Conservation (phyloP, 2,113 vertebrate species). For the Platichthys stellatus region DNA sequence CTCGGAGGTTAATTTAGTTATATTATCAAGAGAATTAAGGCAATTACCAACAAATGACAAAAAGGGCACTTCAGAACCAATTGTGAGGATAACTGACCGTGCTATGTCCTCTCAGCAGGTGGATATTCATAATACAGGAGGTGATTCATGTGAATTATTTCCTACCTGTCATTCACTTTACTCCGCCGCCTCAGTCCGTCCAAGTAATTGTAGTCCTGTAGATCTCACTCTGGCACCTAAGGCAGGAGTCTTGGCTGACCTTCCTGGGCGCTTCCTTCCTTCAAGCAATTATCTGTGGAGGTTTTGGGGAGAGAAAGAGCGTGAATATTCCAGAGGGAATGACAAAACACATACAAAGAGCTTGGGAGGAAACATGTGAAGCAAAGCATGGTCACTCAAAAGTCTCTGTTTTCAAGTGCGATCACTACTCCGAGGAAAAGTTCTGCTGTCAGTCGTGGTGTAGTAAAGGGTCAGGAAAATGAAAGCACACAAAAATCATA, state of each 20-base stretch:
- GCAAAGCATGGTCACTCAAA: background rate
- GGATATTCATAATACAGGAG: conserved; percentile 75
- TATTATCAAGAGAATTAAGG: conserved; percentile 75
- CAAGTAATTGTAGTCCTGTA: conserved; percentile 76
- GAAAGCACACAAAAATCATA: conserved; percentile 7
- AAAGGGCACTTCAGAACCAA: conserved; percentile 62
- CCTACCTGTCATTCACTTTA: conserved; percentile 80
- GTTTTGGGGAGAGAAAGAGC: conserved; percentile 25
- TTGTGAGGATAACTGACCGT: conserved; percentile 71
- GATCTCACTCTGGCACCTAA: conserved; percentile 74
- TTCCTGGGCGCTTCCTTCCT: conserved; percentile 68
- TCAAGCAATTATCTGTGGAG: conserved; percentile 76
- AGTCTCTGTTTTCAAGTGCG: background rate
- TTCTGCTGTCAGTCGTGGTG: conserved; percentile 1
- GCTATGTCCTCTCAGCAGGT: conserved; percentile 73
- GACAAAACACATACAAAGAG: conserved; percentile 13
- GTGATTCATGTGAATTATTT: conserved; percentile 77
- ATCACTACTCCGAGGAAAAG: background rate
- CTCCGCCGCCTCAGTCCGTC: conserved; percentile 60
- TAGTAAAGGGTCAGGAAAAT: background rate
- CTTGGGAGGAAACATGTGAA: conserved; percentile 6
- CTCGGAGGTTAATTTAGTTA: conserved; percentile 71
- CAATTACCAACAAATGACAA: conserved; percentile 76
- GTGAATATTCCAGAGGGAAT: conserved; percentile 67
- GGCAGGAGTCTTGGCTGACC: conserved; percentile 76